Evolutionary conservation across 37 sponge, comb jelly and placozoan species (phyloP).

Genomic region (Haliclona indistincta): DNA sequence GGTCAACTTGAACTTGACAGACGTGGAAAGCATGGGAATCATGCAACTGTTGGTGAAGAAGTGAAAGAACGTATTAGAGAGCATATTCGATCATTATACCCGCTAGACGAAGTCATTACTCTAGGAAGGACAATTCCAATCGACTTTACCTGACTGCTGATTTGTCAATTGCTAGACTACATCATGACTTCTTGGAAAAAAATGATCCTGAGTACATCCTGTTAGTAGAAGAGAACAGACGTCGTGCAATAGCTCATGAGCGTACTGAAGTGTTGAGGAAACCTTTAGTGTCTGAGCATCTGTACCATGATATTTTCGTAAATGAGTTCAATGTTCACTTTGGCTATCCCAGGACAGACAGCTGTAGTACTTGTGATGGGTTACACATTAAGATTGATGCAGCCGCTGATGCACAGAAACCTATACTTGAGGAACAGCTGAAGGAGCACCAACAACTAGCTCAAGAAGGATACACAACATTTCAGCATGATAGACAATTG

Average conservation of each 20-base stretch:
- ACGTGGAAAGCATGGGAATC: conserved; percentile 34
- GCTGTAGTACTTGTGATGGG: conserved; percentile 38
- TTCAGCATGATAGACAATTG: conserved; percentile 11
- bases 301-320: conserved; percentile 42
- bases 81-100: conserved; percentile 26
- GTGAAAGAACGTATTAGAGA: conserved; percentile 6
- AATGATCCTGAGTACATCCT: conserved; percentile 15
- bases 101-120: conserved; percentile 34
- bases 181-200: conserved; percentile 18
- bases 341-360: conserved; percentile 35
- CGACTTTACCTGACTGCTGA: conserved; percentile 28
- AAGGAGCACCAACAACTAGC: conserved; percentile 17
- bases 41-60: conserved; percentile 13
- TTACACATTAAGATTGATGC: conserved; percentile 6
- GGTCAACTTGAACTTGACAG: conserved; percentile 34
- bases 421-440: not conserved
- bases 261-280: conserved; percentile 12
- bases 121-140: conserved; percentile 16
- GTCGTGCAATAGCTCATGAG: conserved; percentile 26
- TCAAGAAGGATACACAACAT: conserved; percentile 21
- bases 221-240: not conserved
- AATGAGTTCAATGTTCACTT: conserved; percentile 40
- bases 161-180: conserved; percentile 33
- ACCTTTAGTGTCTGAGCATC: conserved; percentile 40
- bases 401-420: conserved; percentile 3